These are phyloP conservation scores for Columba livia DNA, from an alignment of 2,113 vertebrate genomes.

Conservation along the genomic window DNA sequence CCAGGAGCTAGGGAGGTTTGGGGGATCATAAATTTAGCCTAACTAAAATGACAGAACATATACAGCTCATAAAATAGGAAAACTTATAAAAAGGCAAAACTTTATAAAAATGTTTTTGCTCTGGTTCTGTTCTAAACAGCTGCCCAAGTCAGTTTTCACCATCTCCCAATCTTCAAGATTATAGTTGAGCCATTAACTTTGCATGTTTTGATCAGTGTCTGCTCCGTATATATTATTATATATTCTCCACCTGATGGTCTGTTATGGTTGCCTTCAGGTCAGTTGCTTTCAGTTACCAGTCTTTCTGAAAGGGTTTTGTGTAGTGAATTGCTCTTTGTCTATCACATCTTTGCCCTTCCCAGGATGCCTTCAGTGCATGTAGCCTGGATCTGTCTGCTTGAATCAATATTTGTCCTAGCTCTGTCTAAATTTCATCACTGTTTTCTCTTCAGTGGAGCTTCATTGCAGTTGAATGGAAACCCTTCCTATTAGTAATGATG, in stretches of 20 bases:
- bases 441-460: neutral
- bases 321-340: neutral
- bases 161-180: neutral
- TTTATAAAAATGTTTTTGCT: neutral
- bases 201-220: neutral
- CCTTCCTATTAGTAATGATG: neutral
- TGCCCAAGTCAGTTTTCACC: neutral
- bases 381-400: neutral
- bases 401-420: slow-evolving; percentile 21
- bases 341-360: neutral
- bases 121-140: neutral
- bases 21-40: neutral
- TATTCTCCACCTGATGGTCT: neutral
- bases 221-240: neutral
- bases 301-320: neutral
- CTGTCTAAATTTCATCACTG: neutral
- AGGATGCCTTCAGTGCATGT: neutral
- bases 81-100: neutral
- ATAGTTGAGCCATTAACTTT: neutral
- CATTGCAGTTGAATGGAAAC: neutral
- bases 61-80: neutral
- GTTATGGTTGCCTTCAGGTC: neutral
- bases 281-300: neutral
- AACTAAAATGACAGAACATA: neutral
- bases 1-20: neutral